Percentiles rank a stretch among this genome's conserved stretches.
Evolutionary conservation across 2,797 vertebrate species (phyloP).

Genomic region (Clarias laeviceps): DNA sequence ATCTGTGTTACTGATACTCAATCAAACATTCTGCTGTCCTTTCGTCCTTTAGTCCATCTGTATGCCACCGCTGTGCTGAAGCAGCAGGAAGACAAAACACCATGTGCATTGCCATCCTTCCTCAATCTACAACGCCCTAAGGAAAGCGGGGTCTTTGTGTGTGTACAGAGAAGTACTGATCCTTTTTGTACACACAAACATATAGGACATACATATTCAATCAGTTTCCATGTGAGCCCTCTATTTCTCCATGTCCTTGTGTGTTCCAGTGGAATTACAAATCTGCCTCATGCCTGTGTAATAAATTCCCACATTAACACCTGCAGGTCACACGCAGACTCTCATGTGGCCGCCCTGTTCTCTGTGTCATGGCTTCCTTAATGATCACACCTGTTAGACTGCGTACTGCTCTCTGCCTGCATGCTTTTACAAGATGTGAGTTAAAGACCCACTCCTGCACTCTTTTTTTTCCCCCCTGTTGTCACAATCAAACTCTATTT

Average conservation of each 20-base stretch:
- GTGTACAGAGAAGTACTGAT: constrained; percentile 21
- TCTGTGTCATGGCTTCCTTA: constrained; percentile 23
- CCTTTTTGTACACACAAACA: background rate
- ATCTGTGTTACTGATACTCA: background rate
- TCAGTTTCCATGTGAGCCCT: background rate
- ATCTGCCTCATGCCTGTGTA: background rate
- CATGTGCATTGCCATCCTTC: constrained; percentile 20
- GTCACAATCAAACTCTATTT: background rate
- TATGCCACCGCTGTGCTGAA: constrained; percentile 41
- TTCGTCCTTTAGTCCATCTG: constrained; percentile 37
- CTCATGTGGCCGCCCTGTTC: background rate
- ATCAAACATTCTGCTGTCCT: constrained; percentile 17
- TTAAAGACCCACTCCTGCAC: background rate
- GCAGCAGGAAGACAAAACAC: constrained; percentile 40
- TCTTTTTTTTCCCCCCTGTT: background rate
- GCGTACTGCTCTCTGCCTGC: constrained; percentile 22
- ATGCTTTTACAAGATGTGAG: background rate
- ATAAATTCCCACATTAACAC: constrained; percentile 8
- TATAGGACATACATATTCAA: background rate
- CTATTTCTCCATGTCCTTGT: constrained; percentile 5
- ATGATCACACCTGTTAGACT: constrained; percentile 47
- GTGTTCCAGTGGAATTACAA: constrained; percentile 9
- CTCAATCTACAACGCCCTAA: constrained; percentile 26
- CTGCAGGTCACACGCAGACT: constrained; percentile 3
- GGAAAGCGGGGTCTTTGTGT: constrained; percentile 24